Conservation (phyloP, 2,888 invertebrate species). For the Athalia circularis region DNA sequence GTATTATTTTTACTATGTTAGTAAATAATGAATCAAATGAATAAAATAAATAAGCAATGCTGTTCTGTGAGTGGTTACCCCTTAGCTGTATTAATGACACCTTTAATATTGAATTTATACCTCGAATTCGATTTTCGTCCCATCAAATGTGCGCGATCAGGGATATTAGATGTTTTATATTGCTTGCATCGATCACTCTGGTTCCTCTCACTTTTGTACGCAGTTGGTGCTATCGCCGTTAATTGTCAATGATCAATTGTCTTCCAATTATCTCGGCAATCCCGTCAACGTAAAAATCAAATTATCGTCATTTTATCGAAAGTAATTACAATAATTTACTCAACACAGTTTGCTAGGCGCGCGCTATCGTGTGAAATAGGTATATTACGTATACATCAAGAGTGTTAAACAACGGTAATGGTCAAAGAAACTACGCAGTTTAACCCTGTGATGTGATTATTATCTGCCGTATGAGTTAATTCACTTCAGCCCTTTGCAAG, state of each 20-base stretch:
- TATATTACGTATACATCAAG: conserved; percentile 1
- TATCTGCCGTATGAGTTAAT: conserved; percentile 26
- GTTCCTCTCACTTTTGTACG: conserved; percentile 34
- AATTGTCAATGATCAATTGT: conserved; percentile 38
- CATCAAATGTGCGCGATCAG: conserved; percentile 1
- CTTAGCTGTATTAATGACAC: conserved; percentile 30
- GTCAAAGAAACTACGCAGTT: conserved; percentile 8
- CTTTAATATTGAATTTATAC: conserved; percentile 17
- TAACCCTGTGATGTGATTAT: conserved; percentile 32
- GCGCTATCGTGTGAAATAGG: neutral
- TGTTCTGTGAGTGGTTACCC: conserved; percentile 28
- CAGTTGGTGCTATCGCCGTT: conserved; percentile 38
- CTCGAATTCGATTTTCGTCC: neutral
- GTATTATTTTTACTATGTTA: conserved; percentile 48
- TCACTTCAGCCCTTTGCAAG: conserved; percentile 47
- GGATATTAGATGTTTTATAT: conserved; percentile 16
- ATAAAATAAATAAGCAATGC: conserved; percentile 27
- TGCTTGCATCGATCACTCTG: conserved; percentile 13
- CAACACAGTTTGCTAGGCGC: neutral
- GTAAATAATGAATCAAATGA: conserved; percentile 39
- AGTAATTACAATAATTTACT: neutral
- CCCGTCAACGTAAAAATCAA: too few species aligned
- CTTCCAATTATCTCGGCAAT: conserved; percentile 42
- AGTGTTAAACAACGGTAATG: conserved; percentile 13
- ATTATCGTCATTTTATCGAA: conserved; percentile 11